Evolutionary conservation across 2,113 vertebrate species (phyloP), one percentile per base, ranked within the genome.

Genomic region (Glaucidium brasilianum): DNA sequence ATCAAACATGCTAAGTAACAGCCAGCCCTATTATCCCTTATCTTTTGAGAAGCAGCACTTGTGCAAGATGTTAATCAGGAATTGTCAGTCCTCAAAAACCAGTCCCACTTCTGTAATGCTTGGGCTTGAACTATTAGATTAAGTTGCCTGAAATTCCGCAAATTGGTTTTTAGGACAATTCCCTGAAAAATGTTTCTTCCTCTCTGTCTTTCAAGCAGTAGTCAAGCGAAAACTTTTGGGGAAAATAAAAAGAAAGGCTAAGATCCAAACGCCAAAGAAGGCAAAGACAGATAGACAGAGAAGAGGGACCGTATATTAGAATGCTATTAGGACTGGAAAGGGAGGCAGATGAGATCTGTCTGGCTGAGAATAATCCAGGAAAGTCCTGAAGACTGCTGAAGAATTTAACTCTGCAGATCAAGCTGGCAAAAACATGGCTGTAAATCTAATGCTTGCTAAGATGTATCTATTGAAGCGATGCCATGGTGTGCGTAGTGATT

Each of bases 391-490:
- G 56, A 75, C 56, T 86, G 58, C 34, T 85, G 86, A 80, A 86
- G 49, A 87, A 73, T 78, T 88, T 85, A 81, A 90, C 43, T 88
- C 60, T 72, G 35, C 80, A 92, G 69, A 90, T 45, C 39, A 62
- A 69, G n/a, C 19, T 83, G 76, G 60, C 20, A 90, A 77, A 90
- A 52, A 45, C 59, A 25, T 23, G 20, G 21, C 21, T 90, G 19
- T 93, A 97, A 91, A 92, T 90, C 18, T 93, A 91, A 76, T 59
- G 35, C 52, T 78, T 85, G 26, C 82, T 84, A 73, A 89, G 62
- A 64, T 90, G 7, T 78, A 45, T 82, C 76, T 68, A 37, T 68
- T 82, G 58, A 93, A 94, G 23, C 52, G 52, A 75, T 78, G 79
- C 56, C 68, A 63, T 34, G 59, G 64, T 55, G 58, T 62, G 66